These are phyloP conservation scores for Drosophila willistoni DNA, from an alignment of 1,140 invertebrate genomes.

Conservation along the genomic window DNA sequence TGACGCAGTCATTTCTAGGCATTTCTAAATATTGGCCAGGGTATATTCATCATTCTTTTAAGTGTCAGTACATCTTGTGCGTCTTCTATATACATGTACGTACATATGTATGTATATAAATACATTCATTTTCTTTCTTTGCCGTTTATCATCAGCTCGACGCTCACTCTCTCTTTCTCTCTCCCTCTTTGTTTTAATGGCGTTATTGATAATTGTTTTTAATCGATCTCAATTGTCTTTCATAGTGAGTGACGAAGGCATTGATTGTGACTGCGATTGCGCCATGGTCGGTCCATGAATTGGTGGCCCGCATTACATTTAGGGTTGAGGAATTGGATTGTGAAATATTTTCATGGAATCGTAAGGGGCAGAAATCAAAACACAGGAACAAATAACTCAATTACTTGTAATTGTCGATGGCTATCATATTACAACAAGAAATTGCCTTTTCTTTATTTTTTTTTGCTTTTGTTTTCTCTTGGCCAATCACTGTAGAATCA, in stretches of 20 bases:
- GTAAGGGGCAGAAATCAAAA: constrained; percentile 20
- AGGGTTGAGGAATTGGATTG: neutral
- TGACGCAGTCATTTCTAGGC: constrained; percentile 18
- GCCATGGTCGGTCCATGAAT: constrained; percentile 1
- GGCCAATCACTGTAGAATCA: constrained; percentile 33
- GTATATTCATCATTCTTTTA: neutral
- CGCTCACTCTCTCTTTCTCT: neutral
- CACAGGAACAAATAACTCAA: constrained; percentile 43
- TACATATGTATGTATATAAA: too few relatives aligned
- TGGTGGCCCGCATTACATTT: neutral
- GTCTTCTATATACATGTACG: too few relatives aligned
- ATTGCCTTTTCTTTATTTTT: neutral
- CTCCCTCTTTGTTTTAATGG: constrained; percentile 39
- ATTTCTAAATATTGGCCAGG: constrained; percentile 8
- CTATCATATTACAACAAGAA: constrained; percentile 46
- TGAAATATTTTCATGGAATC: constrained; percentile 26
- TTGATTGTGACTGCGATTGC: constrained; percentile 69
- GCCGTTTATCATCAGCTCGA: neutral
- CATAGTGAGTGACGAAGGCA: constrained; percentile 69
- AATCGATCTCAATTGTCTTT: constrained; percentile 74
- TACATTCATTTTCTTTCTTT: too few relatives aligned
- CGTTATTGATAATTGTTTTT: constrained; percentile 70
- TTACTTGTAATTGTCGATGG: constrained; percentile 44
- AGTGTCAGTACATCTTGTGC: constrained; percentile 2
- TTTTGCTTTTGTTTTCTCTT: constrained; percentile 2